Base-by-base conservation (phyloP, 2,797 vertebrate species). In the Oryzias sinensis region DNA sequence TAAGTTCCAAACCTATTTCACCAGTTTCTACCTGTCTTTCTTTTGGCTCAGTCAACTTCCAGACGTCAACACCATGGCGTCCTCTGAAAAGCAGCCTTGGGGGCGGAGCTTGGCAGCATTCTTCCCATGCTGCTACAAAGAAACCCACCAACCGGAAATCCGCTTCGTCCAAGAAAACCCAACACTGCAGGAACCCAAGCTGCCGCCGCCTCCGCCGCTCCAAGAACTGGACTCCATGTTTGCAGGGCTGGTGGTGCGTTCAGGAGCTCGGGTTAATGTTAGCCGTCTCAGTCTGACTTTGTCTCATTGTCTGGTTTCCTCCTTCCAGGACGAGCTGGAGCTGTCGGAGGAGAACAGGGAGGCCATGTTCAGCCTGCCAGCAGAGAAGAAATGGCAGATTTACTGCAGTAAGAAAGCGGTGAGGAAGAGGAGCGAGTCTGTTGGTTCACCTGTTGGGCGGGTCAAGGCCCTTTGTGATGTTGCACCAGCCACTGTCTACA, bases 341-440 rank as follows among this genome's bases (percentile, higher is more conserved):
- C 95, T 98, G 51, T 90, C 93, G 0, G 96, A 94, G 72, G 94
- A 97, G 76, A 93, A 98, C 82, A 90, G 94, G 74, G 93, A 93
- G 50, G 94, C 93, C 77, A 98, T 98, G 95, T 97, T 98, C 56
- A 94, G 94, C 13, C 91, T 98, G 76, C 94, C 96, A 0, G 92
- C 94, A 0, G 94, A 97, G 88, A 98, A 98, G 77, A 98, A 98
- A 83, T 98, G 96, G 96, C 94, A 96, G 75, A 94, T 98, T 81
- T 98, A 97, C 85, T 97, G 95, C 74, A 95, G 95, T 85, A 97
- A 96, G 88, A 97, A 95, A 77, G 94, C 93, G 86, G 96, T 98
- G 80, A 93, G 91, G 61, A 27, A 33, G 33, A 33, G 33, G 33
- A 33, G 9, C 9, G 11, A 9, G 9, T 37, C 33, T 33, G 29